A percentile compares a stretch with the other conserved stretches of the same genome.
These are phyloP conservation scores for Polydrusus cervinus DNA, from an alignment of 2,888 invertebrate genomes.

Conservation along the genomic window DNA sequence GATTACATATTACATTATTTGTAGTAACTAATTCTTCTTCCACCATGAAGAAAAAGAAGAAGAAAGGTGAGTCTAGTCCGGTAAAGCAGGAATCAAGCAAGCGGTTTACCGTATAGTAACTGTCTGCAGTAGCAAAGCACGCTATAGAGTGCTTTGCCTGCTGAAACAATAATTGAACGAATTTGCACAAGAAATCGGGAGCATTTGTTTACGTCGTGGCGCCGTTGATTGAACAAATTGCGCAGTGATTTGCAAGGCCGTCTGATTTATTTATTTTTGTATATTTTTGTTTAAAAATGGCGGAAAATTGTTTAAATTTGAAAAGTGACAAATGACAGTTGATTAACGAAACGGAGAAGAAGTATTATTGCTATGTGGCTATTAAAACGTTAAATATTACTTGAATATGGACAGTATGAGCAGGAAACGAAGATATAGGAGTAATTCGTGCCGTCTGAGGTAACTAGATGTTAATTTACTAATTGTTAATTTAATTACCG, in stretches of 20 bases:
- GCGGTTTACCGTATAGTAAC: conserved; percentile 46
- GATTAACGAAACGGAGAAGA: neutral
- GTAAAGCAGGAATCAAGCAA: conserved; percentile 32
- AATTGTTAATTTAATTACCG: no score
- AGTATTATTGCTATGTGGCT: neutral
- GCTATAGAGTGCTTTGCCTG: conserved; percentile 25
- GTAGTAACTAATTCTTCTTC: conserved; percentile 16
- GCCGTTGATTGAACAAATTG: conserved; percentile 3
- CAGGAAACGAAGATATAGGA: conserved; percentile 44
- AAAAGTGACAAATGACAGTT: conserved; percentile 31
- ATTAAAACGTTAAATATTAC: neutral
- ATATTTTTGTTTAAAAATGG: conserved; percentile 11
- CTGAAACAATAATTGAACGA: conserved; percentile 12
- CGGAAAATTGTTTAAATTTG: conserved; percentile 18
- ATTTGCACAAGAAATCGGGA: conserved; percentile 24
- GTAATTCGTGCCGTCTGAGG: conserved; percentile 44
- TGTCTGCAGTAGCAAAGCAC: conserved; percentile 27
- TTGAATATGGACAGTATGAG: conserved; percentile 34
- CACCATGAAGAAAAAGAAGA: conserved; percentile 33
- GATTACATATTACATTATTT: conserved; percentile 12
- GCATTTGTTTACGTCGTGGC: conserved; percentile 10
- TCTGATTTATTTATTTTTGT: conserved; percentile 1
- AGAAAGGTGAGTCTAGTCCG: conserved; percentile 32
- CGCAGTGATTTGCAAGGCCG: conserved; percentile 32
- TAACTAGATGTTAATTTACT: conserved; percentile 4